Conservation (phyloP, 2,113 vertebrate genomes). For the Carassius gibelio region DNA sequence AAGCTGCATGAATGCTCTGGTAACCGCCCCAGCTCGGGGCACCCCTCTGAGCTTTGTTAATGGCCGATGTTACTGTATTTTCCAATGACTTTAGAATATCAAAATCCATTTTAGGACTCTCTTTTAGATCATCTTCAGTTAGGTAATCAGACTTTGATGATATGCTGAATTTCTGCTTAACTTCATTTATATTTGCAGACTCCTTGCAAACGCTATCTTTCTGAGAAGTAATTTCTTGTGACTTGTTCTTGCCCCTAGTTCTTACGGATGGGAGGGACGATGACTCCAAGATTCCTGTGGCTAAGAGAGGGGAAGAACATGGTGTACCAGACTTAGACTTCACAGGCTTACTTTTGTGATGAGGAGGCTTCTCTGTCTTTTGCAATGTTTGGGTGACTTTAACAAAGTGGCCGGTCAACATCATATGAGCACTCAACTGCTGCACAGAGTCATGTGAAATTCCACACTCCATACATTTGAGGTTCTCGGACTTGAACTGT, state of each 20-base stretch:
- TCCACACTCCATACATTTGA: slow-evolving; percentile 97
- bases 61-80: slow-evolving; percentile 95
- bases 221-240: slow-evolving; percentile 78
- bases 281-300: slow-evolving; percentile 75
- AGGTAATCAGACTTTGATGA: slow-evolving; percentile 93
- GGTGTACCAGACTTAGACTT: slow-evolving; percentile 91
- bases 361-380: slow-evolving; percentile 86
- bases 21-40: slow-evolving; percentile 97
- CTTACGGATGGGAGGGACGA: slow-evolving; percentile 80
- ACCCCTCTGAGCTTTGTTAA: slow-evolving; percentile 98
- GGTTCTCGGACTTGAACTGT: slow-evolving; percentile 94
- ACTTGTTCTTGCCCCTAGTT: slow-evolving; percentile 87
- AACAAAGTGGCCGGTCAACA: slow-evolving; percentile 97
- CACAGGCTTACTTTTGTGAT: slow-evolving; percentile 79
- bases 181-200: slow-evolving; percentile 65
- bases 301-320: slow-evolving; percentile 86
- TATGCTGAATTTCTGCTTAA: slow-evolving; percentile 86
- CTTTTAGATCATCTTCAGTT: slow-evolving; percentile 96
- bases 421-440: slow-evolving; percentile 96
- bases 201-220: slow-evolving; percentile 82
- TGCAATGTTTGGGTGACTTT: slow-evolving; percentile 89
- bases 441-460: slow-evolving; percentile 93
- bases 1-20: slow-evolving; percentile 98
- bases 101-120: slow-evolving; percentile 92
- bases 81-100: slow-evolving; percentile 98